Base-by-base conservation (phyloP, 2,797 vertebrate genomes). In the Aulostomus chinensis region DNA sequence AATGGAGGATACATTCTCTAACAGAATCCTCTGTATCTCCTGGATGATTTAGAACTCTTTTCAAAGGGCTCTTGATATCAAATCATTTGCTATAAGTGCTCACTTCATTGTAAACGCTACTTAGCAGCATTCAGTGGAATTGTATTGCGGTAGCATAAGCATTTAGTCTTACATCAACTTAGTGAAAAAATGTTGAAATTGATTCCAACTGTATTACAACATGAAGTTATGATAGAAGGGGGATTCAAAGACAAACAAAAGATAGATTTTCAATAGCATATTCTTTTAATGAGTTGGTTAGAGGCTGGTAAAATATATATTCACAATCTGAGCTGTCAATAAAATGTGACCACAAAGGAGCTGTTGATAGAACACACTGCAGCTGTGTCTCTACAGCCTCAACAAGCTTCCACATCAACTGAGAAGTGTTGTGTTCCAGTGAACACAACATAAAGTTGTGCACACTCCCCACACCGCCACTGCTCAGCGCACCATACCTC, bases 401-500 rank as follows among this genome's bases (percentile, higher is more conserved):
- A 35, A 43, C 21, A 3, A 13, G 57, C 31, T 31, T 29, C 46
- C 10, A 41, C 42, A 76, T 68, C 55, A 66, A 71, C n/a, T n/a
- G n/a, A n/a, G n/a, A n/a, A n/a, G n/a, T n/a, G 53, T 69, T 80
- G 68, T 59, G 57, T 54, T 63, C 63, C 61, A 71, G 59, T 51
- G 7, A 54, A 51, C 26, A 17, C 28, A 31, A 43, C 49, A 40
- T 43, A 57, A 29, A 65, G 30, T 17, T 40, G 36, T 40, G 52
- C 48, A 13, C 37, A 45, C 17, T 14, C 20, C 5, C 16, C 11
- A 34, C 10, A 47, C 33, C 3, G 55, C 49, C 60, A 31, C 59
- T 10, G 70, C 68, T 71, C 74, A 41, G 37, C 74, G 51, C 60
- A 40, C 74, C 51, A 80, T 78, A 36, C 65, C 80, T 77, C 58